These are phyloP conservation scores for Malurus elegans DNA, from an alignment of 2,113 vertebrate species.

Conservation along the genomic window DNA sequence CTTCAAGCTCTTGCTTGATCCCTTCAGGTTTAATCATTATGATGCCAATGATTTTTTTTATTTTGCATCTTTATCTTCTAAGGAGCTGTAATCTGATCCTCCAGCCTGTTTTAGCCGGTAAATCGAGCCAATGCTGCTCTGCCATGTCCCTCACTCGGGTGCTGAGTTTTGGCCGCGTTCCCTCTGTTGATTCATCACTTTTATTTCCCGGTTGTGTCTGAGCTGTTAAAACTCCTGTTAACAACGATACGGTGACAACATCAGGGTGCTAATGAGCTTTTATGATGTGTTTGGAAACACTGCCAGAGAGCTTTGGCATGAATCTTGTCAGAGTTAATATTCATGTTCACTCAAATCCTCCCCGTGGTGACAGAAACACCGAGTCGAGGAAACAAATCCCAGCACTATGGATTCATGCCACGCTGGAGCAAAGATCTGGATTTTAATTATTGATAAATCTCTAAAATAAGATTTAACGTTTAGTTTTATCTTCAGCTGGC, in stretches of 20 bases:
- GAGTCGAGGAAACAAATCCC: not conserved
- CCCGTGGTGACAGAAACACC: not conserved
- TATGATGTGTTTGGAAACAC: not conserved
- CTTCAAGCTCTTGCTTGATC: rapidly evolving
- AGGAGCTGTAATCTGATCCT: not conserved
- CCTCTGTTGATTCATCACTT: not conserved
- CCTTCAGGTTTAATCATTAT: not conserved
- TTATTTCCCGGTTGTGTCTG: not conserved
- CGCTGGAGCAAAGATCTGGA: rapidly evolving
- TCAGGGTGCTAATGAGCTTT: not conserved
- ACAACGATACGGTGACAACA: not conserved
- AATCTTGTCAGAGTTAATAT: not conserved
- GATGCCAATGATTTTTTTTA: no score
- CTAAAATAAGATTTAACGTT: not conserved
- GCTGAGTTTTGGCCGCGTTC: not conserved
- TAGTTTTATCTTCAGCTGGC: not conserved
- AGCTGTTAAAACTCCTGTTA: not conserved
- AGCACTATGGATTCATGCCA: not conserved
- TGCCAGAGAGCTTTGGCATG: not conserved
- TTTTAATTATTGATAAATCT: not conserved
- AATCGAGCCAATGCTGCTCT: not conserved
- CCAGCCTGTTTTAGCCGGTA: not conserved
- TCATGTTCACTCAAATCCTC: not conserved
- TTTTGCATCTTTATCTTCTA: not conserved
- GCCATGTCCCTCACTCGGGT: not conserved